Evolutionary conservation across 2,797 vertebrate genomes (phyloP).

Genomic region (Hapalemur alaotrensis): DNA sequence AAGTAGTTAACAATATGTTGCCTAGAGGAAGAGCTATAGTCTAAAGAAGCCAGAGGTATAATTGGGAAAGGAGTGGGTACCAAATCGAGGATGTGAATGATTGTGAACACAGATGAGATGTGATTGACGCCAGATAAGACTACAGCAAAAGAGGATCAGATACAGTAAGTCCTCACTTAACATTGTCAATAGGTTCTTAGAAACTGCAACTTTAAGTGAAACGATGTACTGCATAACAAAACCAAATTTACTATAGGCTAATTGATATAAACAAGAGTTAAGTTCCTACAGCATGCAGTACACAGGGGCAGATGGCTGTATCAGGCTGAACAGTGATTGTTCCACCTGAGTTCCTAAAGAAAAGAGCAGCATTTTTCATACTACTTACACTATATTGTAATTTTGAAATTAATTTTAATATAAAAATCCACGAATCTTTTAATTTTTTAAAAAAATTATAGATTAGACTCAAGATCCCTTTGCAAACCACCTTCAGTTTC

Average conservation of each 20-base stretch:
- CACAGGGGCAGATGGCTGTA: neutral
- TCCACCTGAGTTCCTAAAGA: neutral
- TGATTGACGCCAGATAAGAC: neutral
- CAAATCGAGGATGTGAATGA: neutral
- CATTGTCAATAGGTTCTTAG: neutral
- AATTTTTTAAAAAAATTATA: neutral
- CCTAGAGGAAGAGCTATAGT: neutral
- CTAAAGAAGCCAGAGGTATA: neutral
- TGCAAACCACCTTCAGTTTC: neutral
- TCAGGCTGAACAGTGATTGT: neutral
- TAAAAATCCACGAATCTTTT: neutral
- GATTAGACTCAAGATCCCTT: neutral
- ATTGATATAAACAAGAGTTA: neutral
- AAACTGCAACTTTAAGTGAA: neutral
- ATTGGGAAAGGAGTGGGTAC: neutral
- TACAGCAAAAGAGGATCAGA: neutral
- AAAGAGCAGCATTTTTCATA: neutral
- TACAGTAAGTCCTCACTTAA: neutral
- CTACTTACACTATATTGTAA: neutral
- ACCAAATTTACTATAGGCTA: neutral
- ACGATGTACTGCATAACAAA: neutral
- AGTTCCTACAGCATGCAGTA: neutral
- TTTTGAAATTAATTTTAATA: constrained; percentile 43
- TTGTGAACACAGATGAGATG: neutral
- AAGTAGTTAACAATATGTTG: neutral